Evolutionary conservation across 2,113 vertebrate genomes (phyloP), one percentile per base, ranked within the genome.

Genomic region (Amphiprion percula): DNA sequence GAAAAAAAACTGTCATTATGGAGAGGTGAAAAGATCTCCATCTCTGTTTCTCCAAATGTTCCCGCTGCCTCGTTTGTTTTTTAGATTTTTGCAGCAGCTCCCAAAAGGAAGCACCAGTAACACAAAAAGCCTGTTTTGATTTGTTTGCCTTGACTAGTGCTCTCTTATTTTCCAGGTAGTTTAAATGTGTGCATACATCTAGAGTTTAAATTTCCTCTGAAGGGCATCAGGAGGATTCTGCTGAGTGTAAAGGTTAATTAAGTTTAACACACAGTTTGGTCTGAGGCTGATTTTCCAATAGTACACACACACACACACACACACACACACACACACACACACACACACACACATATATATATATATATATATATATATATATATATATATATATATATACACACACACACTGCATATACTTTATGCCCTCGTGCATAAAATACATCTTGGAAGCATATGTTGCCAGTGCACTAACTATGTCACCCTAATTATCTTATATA

Each of bases 21-120:
- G 70, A 87, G 83, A 83, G 85, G 83, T 91, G 88, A 87, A 90
- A 68, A 90, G 77, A 86, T 86, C 73, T 82, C 77, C 78, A 67
- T 82, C 69, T 81, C 71, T 70, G 61, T 62, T 67, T 82, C 73
- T 86, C 85, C 79, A 86, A 90, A 90, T 89, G 89, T 82, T 91
- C 72, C 82, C 16, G 52, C 52, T 80, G 66, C 65, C 23, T 21
- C 26, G 2, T 79, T 70, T 72, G 26, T 55, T 70, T 59, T 66
- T 33, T 26, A 5, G 23, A 5, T 26, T 33, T 0, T 30, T 23
- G 26, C 65, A 67, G 59, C 23, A 30, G 30, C 30, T 30, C 5
- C 4, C 30, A 30, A 30, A 30, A 30, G 52, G n/a, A 8, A 49
- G 9, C 10, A 16, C 3, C 54, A 56, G 21, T 33, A 24, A 41